These are phyloP conservation scores for Zoanthus sociatus DNA, from an alignment of 92 coral and sea anemone species.

Conservation along the genomic window DNA sequence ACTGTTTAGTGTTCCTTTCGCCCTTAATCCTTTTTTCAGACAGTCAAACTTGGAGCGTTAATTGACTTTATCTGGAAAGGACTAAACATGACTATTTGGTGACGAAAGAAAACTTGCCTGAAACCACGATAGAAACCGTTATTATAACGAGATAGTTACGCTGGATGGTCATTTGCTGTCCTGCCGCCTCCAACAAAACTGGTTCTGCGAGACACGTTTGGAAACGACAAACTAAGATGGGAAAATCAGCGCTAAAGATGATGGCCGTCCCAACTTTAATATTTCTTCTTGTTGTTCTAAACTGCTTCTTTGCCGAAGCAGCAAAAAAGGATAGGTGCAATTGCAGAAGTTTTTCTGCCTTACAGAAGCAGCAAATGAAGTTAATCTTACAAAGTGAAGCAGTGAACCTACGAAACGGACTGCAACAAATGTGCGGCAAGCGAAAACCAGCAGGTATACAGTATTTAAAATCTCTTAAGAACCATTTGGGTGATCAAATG, in stretches of 20 bases:
- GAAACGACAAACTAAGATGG: background rate
- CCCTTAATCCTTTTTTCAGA: slow-evolving; percentile 19
- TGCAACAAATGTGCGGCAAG: slow-evolving; percentile 11
- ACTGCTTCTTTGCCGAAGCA: background rate
- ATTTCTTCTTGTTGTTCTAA: background rate
- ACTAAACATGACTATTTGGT: background rate
- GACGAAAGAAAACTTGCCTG: slow-evolving; percentile 13
- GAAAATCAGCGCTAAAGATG: background rate
- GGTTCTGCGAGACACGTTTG: background rate
- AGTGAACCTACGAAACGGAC: background rate
- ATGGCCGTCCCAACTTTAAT: background rate
- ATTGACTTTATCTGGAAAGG: slow-evolving; percentile 1
- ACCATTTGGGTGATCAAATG: no score
- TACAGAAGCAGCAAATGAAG: background rate
- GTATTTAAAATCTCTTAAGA: no score
- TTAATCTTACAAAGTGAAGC: slow-evolving; percentile 6
- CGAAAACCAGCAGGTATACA: slow-evolving; percentile 14
- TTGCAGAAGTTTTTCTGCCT: background rate
- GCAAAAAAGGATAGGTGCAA: background rate
- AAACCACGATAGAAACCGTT: slow-evolving; percentile 14
- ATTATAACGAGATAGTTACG: background rate
- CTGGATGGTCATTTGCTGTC: background rate
- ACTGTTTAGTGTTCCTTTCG: background rate
- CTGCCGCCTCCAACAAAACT: background rate
- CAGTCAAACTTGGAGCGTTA: slow-evolving; percentile 23